Evolutionary conservation across 2,888 invertebrate genomes (phyloP).

Genomic region (Octodonta nipae): DNA sequence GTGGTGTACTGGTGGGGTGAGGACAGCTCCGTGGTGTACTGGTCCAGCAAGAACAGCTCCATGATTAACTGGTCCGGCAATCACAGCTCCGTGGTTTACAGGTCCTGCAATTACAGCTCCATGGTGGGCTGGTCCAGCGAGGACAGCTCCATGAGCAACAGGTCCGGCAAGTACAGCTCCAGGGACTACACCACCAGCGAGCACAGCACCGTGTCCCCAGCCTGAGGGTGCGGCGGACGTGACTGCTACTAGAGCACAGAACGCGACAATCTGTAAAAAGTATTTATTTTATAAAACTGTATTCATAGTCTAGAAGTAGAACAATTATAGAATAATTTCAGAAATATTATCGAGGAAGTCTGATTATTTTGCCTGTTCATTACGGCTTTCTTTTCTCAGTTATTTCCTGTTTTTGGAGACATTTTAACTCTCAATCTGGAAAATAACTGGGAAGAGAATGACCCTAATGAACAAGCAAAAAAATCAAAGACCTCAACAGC

Average conservation of each 20-base stretch:
- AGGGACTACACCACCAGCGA: conserved; percentile 10
- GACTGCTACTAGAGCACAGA: conserved; percentile 17
- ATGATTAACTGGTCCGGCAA: conserved; percentile 13
- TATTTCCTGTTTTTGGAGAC: no score
- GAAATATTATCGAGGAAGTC: no score
- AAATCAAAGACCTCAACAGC: no score
- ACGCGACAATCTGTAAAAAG: conserved; percentile 12
- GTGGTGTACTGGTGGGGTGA: conserved; percentile 13
- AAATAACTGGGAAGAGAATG: no score
- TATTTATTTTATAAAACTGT: no score
- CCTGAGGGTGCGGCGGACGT: conserved; percentile 14
- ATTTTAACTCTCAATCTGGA: no score
- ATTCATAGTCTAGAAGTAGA: no score
- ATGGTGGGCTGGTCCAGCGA: conserved; percentile 12
- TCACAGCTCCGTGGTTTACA: conserved; percentile 3
- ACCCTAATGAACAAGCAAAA: no score
- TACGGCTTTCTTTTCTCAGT: no score
- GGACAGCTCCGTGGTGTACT: conserved; percentile 11
- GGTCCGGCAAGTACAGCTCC: conserved; percentile 13
- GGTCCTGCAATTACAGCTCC: conserved; percentile 10
- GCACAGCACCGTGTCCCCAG: conserved; percentile 8
- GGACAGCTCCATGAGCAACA: conserved; percentile 11
- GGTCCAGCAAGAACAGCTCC: conserved; percentile 16
- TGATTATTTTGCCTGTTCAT: no score
- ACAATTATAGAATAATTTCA: no score